Evolutionary conservation across 2,113 vertebrate genomes (phyloP).

Genomic region (Arvicanthis niloticus): DNA sequence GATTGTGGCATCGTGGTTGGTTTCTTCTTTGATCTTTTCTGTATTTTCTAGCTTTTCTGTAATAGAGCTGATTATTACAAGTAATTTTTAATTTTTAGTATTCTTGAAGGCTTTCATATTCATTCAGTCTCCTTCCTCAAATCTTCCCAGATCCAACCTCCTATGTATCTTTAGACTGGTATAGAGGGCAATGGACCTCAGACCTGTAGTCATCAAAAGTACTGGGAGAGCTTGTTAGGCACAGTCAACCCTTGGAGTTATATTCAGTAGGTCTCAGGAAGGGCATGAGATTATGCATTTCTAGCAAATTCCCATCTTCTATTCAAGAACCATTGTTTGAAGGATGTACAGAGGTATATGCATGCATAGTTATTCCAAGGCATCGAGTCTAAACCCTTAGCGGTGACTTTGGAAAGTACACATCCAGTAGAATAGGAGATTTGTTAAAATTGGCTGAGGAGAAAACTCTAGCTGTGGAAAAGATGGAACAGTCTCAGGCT

Average conservation of each 20-base stretch:
- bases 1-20: not conserved
- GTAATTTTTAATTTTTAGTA: not conserved
- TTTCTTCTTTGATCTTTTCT: not conserved
- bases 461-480: not conserved
- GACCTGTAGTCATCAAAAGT: not conserved
- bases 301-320: not conserved
- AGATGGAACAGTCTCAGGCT: not conserved
- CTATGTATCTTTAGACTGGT: not conserved
- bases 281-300: not conserved
- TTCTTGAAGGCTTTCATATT: not conserved
- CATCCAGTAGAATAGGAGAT: not conserved
- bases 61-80: not conserved
- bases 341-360: not conserved
- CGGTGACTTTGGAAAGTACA: not conserved
- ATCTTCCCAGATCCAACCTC: not conserved
- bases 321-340: not conserved
- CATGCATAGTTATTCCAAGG: not conserved
- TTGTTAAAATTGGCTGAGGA: not conserved
- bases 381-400: not conserved
- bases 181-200: not conserved
- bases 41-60: conserved; percentile 1
- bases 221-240: not conserved
- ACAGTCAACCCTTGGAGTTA: not conserved
- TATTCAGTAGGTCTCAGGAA: not conserved
- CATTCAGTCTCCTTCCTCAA: not conserved